A percentile compares a stretch with the other conserved stretches of the same genome.
These are phyloP conservation scores for Irena cyanogastra DNA, from an alignment of 2,113 vertebrate genomes.

Conservation along the genomic window DNA sequence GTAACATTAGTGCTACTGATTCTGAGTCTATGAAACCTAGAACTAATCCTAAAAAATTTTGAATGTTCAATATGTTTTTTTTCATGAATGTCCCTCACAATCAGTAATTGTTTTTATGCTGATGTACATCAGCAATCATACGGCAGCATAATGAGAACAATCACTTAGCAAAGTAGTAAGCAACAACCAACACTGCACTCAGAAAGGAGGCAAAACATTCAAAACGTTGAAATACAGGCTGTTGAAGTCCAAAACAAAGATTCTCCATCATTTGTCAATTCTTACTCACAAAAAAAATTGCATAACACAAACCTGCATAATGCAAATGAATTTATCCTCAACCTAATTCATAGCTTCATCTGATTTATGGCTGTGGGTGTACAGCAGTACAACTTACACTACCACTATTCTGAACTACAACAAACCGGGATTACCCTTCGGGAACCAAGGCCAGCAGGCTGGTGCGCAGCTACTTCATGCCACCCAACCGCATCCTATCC, in stretches of 20 bases:
- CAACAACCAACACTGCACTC: not conserved
- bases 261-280: not conserved
- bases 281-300: not conserved
- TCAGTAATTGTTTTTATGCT: not conserved
- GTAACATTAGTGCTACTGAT: not conserved
- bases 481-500: not conserved
- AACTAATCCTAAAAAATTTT: not conserved
- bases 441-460: not conserved
- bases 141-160: accelerated
- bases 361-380: accelerated
- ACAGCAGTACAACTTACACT: accelerated
- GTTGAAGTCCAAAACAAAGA: not conserved
- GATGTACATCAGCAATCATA: not conserved
- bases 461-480: not conserved
- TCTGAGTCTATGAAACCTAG: not conserved
- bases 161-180: not conserved
- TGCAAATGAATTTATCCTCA: not conserved
- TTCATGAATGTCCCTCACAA: not conserved
- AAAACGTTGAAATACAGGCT: not conserved
- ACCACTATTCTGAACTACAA: accelerated
- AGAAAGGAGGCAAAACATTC: not conserved
- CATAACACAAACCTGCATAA: not conserved
- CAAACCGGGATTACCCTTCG: not conserved
- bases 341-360: not conserved
- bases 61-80: not conserved